Percentiles rank a stretch among this genome's conserved stretches.
Evolutionary conservation across 2,113 vertebrate genomes (phyloP).

Genomic region (Bos indicus): DNA sequence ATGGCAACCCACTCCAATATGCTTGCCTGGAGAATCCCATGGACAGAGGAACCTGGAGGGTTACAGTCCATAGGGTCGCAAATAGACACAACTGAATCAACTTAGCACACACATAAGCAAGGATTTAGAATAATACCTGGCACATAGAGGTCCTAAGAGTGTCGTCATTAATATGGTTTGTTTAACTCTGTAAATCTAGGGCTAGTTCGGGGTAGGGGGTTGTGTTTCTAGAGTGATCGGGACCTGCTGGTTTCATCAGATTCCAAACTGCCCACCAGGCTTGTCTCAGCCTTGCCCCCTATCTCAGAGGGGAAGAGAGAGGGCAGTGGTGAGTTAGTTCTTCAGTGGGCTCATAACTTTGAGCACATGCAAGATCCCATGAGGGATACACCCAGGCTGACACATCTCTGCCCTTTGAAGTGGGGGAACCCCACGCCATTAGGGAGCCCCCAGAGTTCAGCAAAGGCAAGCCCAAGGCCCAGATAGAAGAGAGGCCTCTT

Average conservation of each 20-base stretch:
- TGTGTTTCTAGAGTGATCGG: not conserved
- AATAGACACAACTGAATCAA: not conserved
- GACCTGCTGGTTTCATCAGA: not conserved
- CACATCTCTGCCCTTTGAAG: conserved; percentile 32
- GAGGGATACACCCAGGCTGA: conserved; percentile 17
- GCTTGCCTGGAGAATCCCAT: not conserved
- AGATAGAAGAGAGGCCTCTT: not conserved
- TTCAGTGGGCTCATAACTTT: not conserved
- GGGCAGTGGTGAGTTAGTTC: not conserved
- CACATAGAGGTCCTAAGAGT: not conserved
- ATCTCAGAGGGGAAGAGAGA: not conserved
- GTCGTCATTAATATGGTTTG: not conserved
- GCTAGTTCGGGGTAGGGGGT: not conserved
- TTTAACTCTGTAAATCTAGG: not conserved
- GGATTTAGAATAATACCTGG: not conserved
- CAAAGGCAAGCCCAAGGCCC: not conserved
- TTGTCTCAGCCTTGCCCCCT: not conserved
- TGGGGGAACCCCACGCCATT: not conserved
- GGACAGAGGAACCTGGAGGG: not conserved
- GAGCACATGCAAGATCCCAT: not conserved
- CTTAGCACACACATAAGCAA: not conserved
- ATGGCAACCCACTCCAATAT: not conserved
- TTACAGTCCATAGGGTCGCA: not conserved
- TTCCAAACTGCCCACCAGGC: not conserved
- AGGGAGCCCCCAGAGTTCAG: not conserved